Evolutionary conservation across 2,113 vertebrate species (phyloP), one percentile per base, ranked within the genome.

Genomic region (Phalacrocorax brasilianus): DNA sequence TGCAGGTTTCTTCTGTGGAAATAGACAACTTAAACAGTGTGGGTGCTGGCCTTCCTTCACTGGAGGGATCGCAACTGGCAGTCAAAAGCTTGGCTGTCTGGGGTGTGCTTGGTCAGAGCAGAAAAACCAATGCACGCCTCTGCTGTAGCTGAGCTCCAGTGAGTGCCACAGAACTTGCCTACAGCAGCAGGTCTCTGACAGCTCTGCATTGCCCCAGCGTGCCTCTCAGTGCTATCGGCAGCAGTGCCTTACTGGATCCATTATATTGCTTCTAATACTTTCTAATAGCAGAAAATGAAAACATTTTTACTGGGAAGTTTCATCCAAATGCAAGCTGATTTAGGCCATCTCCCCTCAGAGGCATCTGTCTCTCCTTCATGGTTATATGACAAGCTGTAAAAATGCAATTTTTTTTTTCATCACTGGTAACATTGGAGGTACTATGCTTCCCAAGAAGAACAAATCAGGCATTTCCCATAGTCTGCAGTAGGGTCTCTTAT

Each of bases 151-250:
- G 66, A 28, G 49, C 61, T 78, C 9, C 42, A 6, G 17, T 6
- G n/a, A 6, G 21, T 0, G 9, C 13, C 2, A 1, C 47, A 59
- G 56, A 47, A 4, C 13, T 61, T 28, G 53, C 6, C 53, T 18
- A 11, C 12, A 47, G 53, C 56, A 67, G 61, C 74, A 35, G 76
- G 22, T 20, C 22, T 38, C 35, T 16, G 35, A 12, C 23, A 52
- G 58, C 47, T 53, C 4, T 4, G 2, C 0, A 0, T 6, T 52
- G 53, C 19, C 30, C 30, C 24, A 1, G 1, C 3, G n/a, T 19
- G 26, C 23, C 24, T 81, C 5, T 13, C 2, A 1, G 14, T 68
- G 75, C 38, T 56, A 18, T n/a, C 42, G 45, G 38, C 33, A 74
- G 50, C 59, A 56, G 26, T 20, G 47, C 56, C 32, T 26, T 22